phyloP scores from a whole-genome alignment of 2,797 vertebrate genomes.

The Coracias cyanogaster region DNA sequence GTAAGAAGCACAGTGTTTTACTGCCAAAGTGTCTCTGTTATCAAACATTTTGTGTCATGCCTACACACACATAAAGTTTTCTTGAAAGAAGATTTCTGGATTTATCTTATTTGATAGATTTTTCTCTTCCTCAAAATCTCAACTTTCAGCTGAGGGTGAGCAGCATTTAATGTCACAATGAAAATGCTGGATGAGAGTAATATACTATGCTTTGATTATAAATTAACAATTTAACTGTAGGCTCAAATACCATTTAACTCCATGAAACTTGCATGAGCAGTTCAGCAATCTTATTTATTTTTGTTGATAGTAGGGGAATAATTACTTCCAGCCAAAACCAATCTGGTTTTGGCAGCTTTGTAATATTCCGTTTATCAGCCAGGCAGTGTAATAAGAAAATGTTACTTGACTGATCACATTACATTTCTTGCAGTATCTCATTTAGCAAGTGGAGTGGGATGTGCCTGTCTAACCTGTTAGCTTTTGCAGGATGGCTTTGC shows the following conservation, averaged over 20 bases:
- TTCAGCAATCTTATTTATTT: neutral
- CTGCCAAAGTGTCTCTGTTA: neutral
- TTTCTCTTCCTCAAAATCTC: neutral
- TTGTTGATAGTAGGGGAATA: neutral
- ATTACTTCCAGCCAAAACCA: neutral
- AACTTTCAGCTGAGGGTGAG: neutral
- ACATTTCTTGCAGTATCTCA: neutral
- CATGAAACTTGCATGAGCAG: neutral
- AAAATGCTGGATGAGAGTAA: neutral
- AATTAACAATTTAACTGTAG: slow-evolving; percentile 9
- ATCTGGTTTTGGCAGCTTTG: slow-evolving; percentile 4
- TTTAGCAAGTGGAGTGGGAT: neutral
- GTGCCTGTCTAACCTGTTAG: neutral
- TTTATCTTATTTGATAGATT: slow-evolving; percentile 2
- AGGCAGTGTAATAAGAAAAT: neutral
- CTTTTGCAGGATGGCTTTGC: neutral
- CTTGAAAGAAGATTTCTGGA: neutral
- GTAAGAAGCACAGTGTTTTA: neutral
- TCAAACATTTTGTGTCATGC: neutral
- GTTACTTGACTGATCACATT: neutral
- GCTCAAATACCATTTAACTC: neutral
- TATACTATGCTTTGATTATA: neutral
- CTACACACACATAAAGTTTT: neutral
- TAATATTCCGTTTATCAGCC: slow-evolving; percentile 1
- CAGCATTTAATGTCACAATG: neutral